Evolutionary conservation across 2,113 vertebrate genomes (phyloP).

Genomic region (Piaya cayana): DNA sequence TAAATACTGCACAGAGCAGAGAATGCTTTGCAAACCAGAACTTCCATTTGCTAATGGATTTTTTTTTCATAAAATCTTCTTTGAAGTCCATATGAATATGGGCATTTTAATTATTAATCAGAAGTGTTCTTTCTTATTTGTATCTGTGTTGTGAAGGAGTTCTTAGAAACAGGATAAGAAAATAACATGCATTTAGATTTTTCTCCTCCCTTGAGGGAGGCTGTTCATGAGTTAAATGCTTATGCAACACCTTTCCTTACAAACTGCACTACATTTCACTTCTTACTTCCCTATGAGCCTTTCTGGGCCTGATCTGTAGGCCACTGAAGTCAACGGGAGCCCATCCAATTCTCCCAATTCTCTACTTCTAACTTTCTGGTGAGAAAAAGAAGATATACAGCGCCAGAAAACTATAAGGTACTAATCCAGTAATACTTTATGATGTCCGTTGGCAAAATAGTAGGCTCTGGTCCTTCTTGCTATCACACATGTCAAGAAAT

Average conservation of each 20-base stretch:
- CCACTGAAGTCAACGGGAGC: neutral
- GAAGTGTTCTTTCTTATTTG: constrained; percentile 17
- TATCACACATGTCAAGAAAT: neutral
- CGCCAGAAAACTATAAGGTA: neutral
- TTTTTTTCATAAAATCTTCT: neutral
- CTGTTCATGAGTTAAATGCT: constrained; percentile 47
- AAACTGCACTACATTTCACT: neutral
- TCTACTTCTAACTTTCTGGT: neutral
- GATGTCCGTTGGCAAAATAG: neutral
- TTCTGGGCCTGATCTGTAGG: neutral
- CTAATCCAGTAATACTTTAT: neutral
- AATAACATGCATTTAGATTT: constrained; percentile 17
- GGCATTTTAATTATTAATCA: constrained; percentile 50
- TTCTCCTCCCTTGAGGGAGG: neutral
- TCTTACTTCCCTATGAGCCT: neutral
- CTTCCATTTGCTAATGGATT: neutral
- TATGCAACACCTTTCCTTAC: constrained; percentile 49
- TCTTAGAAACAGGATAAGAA: constrained; percentile 17
- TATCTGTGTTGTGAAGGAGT: constrained; percentile 15
- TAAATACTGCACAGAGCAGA: neutral
- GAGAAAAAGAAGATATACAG: neutral
- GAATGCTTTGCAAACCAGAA: neutral
- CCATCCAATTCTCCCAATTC: neutral
- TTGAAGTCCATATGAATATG: constrained; percentile 31
- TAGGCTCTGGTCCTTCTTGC: neutral